Percentiles rank a stretch among this genome's conserved stretches.
Conservation (phyloP, 1,140 invertebrate species). For the Bicyclus anynana region DNA sequence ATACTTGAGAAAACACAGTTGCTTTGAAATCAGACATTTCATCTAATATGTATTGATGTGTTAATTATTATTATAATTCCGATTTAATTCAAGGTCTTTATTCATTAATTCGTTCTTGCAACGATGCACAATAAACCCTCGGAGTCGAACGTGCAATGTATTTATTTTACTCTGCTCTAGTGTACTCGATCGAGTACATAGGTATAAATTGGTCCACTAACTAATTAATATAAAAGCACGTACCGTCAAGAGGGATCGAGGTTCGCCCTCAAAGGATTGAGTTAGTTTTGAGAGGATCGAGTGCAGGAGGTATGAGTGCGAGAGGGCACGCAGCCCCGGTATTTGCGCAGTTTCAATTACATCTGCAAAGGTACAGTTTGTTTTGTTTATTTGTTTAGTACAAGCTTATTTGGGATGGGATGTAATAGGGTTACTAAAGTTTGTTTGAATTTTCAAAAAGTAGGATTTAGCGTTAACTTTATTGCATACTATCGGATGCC, state of each 20-base stretch:
- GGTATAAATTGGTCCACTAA: neutral
- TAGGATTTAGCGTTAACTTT: no score
- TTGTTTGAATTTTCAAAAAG: neutral
- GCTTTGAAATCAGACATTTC: no score
- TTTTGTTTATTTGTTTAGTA: neutral
- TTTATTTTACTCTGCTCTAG: no score
- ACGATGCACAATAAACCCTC: no score
- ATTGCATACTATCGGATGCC: no score
- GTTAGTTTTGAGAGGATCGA: constrained; percentile 9
- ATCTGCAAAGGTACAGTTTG: constrained; percentile 8
- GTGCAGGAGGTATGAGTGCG: neutral
- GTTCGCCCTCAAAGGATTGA: constrained; percentile 16
- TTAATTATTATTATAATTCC: no score
- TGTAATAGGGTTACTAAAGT: neutral
- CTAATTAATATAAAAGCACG: constrained; percentile 16
- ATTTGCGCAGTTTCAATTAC: constrained; percentile 22
- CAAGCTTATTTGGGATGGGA: neutral
- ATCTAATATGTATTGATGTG: no score
- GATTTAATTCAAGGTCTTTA: no score
- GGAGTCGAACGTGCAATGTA: no score
- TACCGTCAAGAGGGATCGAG: constrained; percentile 19
- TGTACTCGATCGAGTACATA: no score
- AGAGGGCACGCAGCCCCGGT: neutral
- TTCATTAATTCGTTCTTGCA: no score
- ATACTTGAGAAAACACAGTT: no score